Evolutionary conservation across 2,113 vertebrate genomes (phyloP).

Genomic region (Triplophysa rosa): DNA sequence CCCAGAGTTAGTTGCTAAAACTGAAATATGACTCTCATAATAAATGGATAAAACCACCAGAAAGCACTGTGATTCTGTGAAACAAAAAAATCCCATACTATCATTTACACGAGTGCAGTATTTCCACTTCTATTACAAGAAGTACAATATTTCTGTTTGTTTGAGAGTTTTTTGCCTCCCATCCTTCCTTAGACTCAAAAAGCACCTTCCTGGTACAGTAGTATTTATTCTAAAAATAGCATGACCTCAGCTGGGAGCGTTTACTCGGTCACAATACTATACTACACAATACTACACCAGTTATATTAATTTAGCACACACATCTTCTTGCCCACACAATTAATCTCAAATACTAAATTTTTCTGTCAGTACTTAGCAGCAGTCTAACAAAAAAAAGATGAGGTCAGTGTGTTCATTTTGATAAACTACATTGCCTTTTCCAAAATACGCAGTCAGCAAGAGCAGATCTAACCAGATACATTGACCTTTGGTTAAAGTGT

Average conservation of each 20-base stretch:
- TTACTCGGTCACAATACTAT: not conserved
- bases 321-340: not conserved
- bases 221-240: constrained; percentile 40
- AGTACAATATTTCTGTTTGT: not conserved
- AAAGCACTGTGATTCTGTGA: too few species aligned
- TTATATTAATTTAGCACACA: not conserved
- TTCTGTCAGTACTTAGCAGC: not conserved
- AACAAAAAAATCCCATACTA: not conserved
- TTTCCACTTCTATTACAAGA: not conserved
- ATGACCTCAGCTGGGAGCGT: constrained; percentile 11
- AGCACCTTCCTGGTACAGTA: constrained; percentile 15
- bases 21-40: not conserved
- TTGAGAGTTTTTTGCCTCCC: not conserved
- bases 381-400: not conserved
- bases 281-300: constrained; percentile 3
- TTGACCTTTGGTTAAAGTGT: not conserved
- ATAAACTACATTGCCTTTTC: not conserved
- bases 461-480: not conserved
- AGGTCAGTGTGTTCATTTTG: not conserved
- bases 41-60: not conserved
- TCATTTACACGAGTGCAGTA: too few species aligned
- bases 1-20: not conserved
- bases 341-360: not conserved
- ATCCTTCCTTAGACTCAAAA: constrained; percentile 25
- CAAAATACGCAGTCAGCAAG: not conserved